phyloP scores from a whole-genome alignment of 2,888 invertebrate species.

The Temnothorax rugatulus region DNA sequence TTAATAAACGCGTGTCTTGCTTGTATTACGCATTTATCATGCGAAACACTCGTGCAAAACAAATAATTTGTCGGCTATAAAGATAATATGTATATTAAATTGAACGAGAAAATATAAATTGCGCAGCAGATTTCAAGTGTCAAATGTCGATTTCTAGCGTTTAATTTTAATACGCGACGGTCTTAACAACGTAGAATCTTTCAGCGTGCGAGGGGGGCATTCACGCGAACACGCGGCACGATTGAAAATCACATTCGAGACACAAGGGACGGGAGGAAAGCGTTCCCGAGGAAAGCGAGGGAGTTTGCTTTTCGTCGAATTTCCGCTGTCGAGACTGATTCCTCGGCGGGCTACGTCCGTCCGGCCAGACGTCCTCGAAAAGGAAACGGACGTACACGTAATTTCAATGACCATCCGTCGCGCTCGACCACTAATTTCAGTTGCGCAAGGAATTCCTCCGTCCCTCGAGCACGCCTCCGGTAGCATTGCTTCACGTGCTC shows the following conservation, averaged over 20 bases:
- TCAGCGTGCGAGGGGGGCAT: background rate
- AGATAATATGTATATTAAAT: background rate
- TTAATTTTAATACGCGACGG: background rate
- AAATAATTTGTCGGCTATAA: slow-evolving; percentile 6
- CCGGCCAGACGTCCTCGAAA: slow-evolving; percentile 55
- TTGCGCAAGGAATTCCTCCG: slow-evolving; percentile 57
- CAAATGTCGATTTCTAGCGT: background rate
- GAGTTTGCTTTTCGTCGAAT: slow-evolving; percentile 82
- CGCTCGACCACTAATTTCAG: slow-evolving; percentile 77
- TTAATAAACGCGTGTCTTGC: slow-evolving; percentile 32
- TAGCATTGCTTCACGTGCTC: slow-evolving; percentile 32
- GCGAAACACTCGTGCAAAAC: background rate
- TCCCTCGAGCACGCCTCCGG: slow-evolving; percentile 45
- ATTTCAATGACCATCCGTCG: slow-evolving; percentile 82
- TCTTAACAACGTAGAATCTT: background rate
- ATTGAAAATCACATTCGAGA: slow-evolving; percentile 47
- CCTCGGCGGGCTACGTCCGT: slow-evolving; percentile 78
- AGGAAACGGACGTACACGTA: slow-evolving; percentile 77
- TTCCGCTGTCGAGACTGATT: slow-evolving; percentile 82
- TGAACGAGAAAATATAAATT: background rate
- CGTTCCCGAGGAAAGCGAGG: slow-evolving; percentile 56
- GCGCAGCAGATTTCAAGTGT: background rate
- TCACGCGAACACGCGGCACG: background rate
- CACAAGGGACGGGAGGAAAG: slow-evolving; percentile 3
- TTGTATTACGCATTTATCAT: slow-evolving; percentile 31